These are phyloP conservation scores for Crambe crambe DNA, from an alignment of 37 sponge, comb jelly and placozoan genomes.

Conservation along the genomic window DNA sequence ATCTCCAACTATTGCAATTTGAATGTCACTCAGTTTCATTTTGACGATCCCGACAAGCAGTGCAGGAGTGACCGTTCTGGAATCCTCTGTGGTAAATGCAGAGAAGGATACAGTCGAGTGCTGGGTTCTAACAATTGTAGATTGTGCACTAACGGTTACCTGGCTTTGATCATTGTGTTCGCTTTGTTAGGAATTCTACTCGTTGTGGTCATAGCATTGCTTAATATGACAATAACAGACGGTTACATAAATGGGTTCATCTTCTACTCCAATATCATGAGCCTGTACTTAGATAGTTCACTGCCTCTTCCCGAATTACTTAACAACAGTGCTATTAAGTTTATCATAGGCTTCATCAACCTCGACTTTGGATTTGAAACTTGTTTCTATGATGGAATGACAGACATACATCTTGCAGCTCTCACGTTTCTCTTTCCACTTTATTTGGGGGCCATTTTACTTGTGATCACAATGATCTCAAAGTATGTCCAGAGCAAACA, in stretches of 20 bases:
- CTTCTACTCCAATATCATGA: constrained; percentile 28
- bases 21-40: background rate
- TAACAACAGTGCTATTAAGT: background rate
- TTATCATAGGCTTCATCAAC: constrained; percentile 25
- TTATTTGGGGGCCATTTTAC: constrained; percentile 15
- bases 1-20: constrained; percentile 18
- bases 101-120: constrained; percentile 1
- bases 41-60: constrained; percentile 16
- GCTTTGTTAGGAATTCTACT: constrained; percentile 22
- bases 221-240: constrained; percentile 20
- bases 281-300: background rate
- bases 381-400: constrained; percentile 46
- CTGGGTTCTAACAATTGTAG: constrained; percentile 22
- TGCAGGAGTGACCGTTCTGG: constrained; percentile 41
- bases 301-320: background rate
- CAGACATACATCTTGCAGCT: background rate
- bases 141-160: constrained; percentile 1
- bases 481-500: background rate
- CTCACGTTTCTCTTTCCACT: constrained; percentile 34
- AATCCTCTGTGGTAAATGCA: constrained; percentile 50
- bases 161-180: constrained; percentile 25
- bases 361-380: constrained; percentile 43
- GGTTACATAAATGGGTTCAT: constrained; percentile 52
- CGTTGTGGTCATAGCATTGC: background rate
- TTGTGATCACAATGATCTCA: constrained; percentile 3